A percentile compares a stretch with the other conserved stretches of the same genome.
These are phyloP conservation scores for Diachrysia chrysitis DNA, from an alignment of 2,888 invertebrate species.

Conservation along the genomic window DNA sequence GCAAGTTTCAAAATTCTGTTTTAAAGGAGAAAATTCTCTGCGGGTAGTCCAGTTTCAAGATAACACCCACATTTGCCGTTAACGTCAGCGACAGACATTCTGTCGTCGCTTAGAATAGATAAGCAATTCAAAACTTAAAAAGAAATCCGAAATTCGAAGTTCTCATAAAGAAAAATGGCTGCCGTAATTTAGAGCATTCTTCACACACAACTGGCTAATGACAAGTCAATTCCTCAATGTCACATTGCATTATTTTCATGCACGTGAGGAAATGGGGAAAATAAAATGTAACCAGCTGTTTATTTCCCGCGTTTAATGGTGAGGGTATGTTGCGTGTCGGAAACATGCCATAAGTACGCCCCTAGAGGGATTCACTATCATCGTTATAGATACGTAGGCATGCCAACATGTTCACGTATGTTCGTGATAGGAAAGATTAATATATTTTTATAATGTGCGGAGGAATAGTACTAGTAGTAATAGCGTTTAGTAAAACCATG, in stretches of 20 bases:
- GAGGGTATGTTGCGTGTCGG: slow-evolving; percentile 31
- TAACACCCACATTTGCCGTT: slow-evolving; percentile 4
- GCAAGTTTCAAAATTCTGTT: neutral
- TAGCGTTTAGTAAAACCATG: neutral
- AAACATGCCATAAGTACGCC: slow-evolving; percentile 25
- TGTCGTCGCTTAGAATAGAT: slow-evolving; percentile 1
- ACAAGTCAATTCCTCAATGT: slow-evolving; percentile 48
- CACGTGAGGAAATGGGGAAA: slow-evolving; percentile 21
- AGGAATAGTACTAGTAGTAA: too few relatives aligned
- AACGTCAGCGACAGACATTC: neutral
- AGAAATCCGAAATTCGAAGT: neutral
- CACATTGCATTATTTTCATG: slow-evolving; percentile 39
- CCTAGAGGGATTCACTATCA: slow-evolving; percentile 3
- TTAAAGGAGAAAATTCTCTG: neutral
- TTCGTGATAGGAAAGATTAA: neutral
- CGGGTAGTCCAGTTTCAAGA: slow-evolving; percentile 4
- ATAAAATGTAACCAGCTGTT: slow-evolving; percentile 37
- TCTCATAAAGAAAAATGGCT: neutral
- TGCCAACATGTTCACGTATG: neutral
- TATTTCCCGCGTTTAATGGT: slow-evolving; percentile 28
- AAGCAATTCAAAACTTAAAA: neutral
- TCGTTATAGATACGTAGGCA: neutral
- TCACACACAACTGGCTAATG: neutral
- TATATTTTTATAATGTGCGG: slow-evolving; percentile 1
- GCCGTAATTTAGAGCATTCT: neutral